Evolutionary conservation across 2,113 vertebrate genomes (phyloP), one percentile per base, ranked within the genome.

Genomic region (Oriolus oriolus): DNA sequence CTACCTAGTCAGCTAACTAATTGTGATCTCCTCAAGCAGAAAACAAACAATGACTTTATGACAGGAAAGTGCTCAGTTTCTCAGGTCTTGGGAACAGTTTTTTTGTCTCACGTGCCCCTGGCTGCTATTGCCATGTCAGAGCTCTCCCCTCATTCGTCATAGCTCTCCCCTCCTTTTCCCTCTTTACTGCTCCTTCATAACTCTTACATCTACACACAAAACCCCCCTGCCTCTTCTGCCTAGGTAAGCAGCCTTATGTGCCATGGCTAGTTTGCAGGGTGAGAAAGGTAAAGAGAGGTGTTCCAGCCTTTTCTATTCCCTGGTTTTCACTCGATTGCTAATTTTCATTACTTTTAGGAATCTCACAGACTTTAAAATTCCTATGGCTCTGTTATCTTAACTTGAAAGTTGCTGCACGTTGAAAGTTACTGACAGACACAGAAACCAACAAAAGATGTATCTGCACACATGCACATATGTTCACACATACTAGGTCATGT

Each of bases 101-200:
- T n/a, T 84, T 56, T 1, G 0, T 35, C 31, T 73, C 18, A 8
- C 0, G 0, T 30, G 10, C 4, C 10, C 13, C 42, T 60, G 23
- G 11, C 16, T 90, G 33, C 28, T 79, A 4, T 30, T 59, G 27
- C 33, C 12, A 37, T 16, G 20, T 50, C 61, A 26, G 18, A 53
- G 8, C 10, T 83, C 16, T 76, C 19, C 20, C 9, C 39, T 59
- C 15, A 20, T n/a, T 91, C 30, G 23, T 45, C 61, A 23, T 20
- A 53, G 8, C 10, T 83, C 16, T 76, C 19, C 17, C 9, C 39
- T 59, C 15, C 20, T n/a, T 91, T 30, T 64, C 5, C 10, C 23
- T 76, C 18, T 54, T 65, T 35, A 26, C 17, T 68, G 26, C 35
- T 64, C 19, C 54, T 74, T 47, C 41, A 8, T 47, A 33, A 11